Percentiles rank a stretch among this genome's conserved stretches.
Evolutionary conservation across 1,140 invertebrate species (phyloP).

Genomic region (Caerostris extrusa): DNA sequence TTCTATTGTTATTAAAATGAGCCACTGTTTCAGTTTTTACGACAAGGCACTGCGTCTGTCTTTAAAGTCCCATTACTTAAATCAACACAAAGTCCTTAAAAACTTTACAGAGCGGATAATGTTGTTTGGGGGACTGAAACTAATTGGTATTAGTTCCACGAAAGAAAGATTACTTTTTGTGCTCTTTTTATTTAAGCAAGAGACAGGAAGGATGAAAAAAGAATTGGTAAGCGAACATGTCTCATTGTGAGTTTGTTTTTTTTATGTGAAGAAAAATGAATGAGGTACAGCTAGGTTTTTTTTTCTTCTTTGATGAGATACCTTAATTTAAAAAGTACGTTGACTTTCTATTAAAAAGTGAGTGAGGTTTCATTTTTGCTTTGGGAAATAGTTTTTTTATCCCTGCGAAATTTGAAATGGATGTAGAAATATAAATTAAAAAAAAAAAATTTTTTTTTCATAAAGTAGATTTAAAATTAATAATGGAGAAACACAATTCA

Average conservation of each 20-base stretch:
- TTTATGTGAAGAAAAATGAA: too few relatives aligned
- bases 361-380: neutral
- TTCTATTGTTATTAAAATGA: neutral
- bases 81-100: neutral
- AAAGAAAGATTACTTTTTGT: neutral
- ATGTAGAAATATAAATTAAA: too few relatives aligned
- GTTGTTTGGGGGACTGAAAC: too few relatives aligned
- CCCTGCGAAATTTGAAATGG: too few relatives aligned
- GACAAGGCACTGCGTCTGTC: neutral
- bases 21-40: neutral
- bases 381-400: neutral
- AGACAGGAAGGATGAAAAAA: too few relatives aligned
- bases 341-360: neutral
- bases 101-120: neutral
- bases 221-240: too few relatives aligned
- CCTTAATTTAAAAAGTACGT: neutral
- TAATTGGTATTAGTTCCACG: neutral
- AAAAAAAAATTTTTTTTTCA: too few relatives aligned
- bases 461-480: too few relatives aligned
- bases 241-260: too few relatives aligned
- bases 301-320: neutral
- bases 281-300: too few relatives aligned
- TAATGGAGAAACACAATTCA: too few relatives aligned
- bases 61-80: slow-evolving; percentile 9
- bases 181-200: neutral